Evolutionary conservation across 2,888 invertebrate genomes (phyloP).

Genomic region (Pheosia gnoma): DNA sequence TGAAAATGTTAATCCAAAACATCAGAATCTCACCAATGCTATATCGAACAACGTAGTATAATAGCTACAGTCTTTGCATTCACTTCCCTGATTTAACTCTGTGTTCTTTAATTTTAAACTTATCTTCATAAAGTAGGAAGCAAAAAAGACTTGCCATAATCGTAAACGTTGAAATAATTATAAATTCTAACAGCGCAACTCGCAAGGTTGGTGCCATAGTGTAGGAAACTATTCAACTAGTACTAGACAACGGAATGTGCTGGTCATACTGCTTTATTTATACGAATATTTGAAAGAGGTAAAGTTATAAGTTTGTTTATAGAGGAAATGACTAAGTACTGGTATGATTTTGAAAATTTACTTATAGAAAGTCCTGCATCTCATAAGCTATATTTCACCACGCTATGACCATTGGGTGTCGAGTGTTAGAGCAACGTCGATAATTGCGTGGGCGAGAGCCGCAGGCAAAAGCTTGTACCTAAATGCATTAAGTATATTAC

Average conservation of each 20-base stretch:
- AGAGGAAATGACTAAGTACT: no score
- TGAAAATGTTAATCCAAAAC: background rate
- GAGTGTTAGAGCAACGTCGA: no score
- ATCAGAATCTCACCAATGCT: background rate
- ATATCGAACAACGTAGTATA: background rate
- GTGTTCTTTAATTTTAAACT: background rate
- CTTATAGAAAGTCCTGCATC: no score
- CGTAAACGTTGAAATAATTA: constrained; percentile 19
- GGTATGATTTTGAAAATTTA: no score
- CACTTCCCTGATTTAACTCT: background rate
- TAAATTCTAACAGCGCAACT: constrained; percentile 24
- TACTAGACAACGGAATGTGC: constrained; percentile 19
- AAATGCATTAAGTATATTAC: constrained; percentile 18
- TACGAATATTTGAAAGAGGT: no score
- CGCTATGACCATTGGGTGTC: no score
- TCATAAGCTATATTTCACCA: no score
- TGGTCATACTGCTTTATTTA: background rate
- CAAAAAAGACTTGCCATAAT: background rate
- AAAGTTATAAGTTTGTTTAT: no score
- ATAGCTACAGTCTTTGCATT: background rate
- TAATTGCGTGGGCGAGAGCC: no score
- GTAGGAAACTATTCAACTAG: constrained; percentile 29
- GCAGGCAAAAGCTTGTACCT: constrained; percentile 3
- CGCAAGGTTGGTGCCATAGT: constrained; percentile 25
- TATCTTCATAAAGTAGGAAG: background rate